Evolutionary conservation across 1,140 invertebrate genomes (phyloP).

Genomic region (Pissodes strobi): DNA sequence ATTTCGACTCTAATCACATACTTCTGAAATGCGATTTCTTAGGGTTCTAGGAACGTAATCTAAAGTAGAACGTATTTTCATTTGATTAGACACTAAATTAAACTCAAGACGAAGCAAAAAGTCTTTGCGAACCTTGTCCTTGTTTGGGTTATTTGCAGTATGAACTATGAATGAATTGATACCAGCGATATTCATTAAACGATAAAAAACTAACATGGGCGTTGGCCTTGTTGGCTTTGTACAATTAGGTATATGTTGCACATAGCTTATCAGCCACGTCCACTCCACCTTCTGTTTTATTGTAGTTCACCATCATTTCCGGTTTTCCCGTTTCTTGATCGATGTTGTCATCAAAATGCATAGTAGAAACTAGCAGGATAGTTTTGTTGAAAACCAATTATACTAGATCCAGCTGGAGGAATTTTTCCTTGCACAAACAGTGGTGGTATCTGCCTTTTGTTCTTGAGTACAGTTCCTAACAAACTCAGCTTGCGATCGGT

Average conservation of each 20-base stretch:
- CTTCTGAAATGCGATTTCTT: no score
- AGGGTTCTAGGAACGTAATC: no score
- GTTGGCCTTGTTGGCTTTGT: conserved; percentile 3
- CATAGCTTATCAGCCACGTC: conserved; percentile 16
- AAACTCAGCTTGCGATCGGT: not conserved
- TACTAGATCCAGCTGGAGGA: conserved; percentile 36
- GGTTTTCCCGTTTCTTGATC: conserved; percentile 50
- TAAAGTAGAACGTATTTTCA: no score
- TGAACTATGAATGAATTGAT: conserved; percentile 4
- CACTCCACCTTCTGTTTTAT: conserved; percentile 56
- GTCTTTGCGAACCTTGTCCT: no score
- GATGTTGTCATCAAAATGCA: conserved; percentile 30
- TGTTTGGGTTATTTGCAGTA: no score
- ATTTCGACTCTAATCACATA: no score
- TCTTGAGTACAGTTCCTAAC: not conserved
- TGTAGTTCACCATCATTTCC: conserved; percentile 54
- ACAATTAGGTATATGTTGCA: conserved; percentile 10
- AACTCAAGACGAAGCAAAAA: no score
- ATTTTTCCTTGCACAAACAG: not conserved
- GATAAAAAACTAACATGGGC: conserved; percentile 25
- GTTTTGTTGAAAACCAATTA: conserved; percentile 44
- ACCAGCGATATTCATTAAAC: conserved; percentile 19
- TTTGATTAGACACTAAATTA: no score
- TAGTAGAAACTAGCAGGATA: conserved; percentile 46
- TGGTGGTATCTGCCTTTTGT: not conserved